A percentile compares a stretch with the other conserved stretches of the same genome.
These are phyloP conservation scores for Tipula helvola DNA, from an alignment of 2,888 invertebrate genomes.

Conservation along the genomic window DNA sequence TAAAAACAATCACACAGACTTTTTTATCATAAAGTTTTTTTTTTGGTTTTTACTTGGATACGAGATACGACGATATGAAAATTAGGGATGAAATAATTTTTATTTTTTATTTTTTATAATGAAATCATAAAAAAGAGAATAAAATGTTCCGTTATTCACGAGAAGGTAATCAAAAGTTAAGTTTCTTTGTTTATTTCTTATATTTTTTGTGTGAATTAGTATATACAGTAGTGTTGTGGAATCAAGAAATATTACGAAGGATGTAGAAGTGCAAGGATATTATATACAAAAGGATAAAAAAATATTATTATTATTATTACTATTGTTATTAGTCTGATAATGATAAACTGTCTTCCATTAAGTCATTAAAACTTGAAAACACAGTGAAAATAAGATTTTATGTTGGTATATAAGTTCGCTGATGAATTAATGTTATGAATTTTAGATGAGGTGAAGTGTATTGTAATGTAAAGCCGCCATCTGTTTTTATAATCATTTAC, in stretches of 20 bases:
- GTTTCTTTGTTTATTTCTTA: not conserved
- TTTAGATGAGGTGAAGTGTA: not conserved
- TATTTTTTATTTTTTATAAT: not conserved
- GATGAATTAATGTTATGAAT: not conserved
- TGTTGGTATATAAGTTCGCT: not conserved
- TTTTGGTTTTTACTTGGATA: not conserved
- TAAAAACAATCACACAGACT: not conserved
- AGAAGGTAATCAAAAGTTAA: not conserved
- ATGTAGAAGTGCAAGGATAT: not conserved
- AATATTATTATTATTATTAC: not conserved
- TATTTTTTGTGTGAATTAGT: not conserved
- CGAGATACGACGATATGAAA: not conserved
- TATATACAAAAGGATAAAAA: not conserved
- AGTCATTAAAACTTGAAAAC: not conserved
- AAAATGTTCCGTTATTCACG: not conserved
- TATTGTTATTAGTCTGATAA: constrained; percentile 6
- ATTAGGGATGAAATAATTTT: not conserved
- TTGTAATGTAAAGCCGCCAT: not conserved
- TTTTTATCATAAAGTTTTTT: not conserved
- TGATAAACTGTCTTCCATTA: constrained; percentile 9
- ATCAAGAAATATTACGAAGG: not conserved
- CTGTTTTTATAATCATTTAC: not conserved
- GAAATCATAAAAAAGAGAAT: not conserved
- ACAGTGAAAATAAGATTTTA: not conserved
- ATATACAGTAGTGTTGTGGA: not conserved